These are phyloP conservation scores for Tympanoctomys barrerae DNA, from an alignment of 2,797 vertebrate genomes.

Conservation along the genomic window DNA sequence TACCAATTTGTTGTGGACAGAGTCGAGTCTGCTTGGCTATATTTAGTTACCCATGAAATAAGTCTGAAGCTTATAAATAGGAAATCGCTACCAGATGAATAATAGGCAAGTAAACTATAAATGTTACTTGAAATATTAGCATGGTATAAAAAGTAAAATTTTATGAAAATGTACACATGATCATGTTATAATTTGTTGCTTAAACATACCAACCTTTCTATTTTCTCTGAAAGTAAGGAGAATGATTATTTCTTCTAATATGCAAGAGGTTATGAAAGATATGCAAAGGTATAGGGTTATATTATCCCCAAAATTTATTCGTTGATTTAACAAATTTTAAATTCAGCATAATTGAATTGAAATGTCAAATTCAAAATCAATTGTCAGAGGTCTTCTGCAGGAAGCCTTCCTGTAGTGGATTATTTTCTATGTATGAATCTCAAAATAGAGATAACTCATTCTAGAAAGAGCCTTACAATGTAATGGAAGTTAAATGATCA, in stretches of 20 bases:
- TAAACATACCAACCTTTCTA: constrained; percentile 46
- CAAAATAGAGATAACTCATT: constrained; percentile 56
- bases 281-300: constrained; percentile 49
- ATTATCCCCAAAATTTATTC: constrained; percentile 61
- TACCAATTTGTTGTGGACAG: background rate
- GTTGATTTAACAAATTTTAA: constrained; percentile 67
- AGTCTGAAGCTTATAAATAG: background rate
- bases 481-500: constrained; percentile 60
- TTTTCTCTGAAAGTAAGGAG: constrained; percentile 7
- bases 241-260: constrained; percentile 60
- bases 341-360: constrained; percentile 73
- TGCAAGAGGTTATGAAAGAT: constrained; percentile 45
- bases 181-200: constrained; percentile 37
- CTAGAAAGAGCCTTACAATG: constrained; percentile 56
- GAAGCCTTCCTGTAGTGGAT: constrained; percentile 18
- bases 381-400: constrained; percentile 62
- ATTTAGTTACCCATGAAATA: constrained; percentile 23
- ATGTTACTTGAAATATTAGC: constrained; percentile 42
- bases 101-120: constrained; percentile 31
- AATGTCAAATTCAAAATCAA: constrained; percentile 76
- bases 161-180: constrained; percentile 18
- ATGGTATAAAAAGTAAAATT: constrained; percentile 21
- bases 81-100: background rate
- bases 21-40: background rate
- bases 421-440: constrained; percentile 38